Percentiles rank a stretch among this genome's conserved stretches.
Conservation (phyloP, 2,888 invertebrate genomes). For the Watsonalla cultraria region DNA sequence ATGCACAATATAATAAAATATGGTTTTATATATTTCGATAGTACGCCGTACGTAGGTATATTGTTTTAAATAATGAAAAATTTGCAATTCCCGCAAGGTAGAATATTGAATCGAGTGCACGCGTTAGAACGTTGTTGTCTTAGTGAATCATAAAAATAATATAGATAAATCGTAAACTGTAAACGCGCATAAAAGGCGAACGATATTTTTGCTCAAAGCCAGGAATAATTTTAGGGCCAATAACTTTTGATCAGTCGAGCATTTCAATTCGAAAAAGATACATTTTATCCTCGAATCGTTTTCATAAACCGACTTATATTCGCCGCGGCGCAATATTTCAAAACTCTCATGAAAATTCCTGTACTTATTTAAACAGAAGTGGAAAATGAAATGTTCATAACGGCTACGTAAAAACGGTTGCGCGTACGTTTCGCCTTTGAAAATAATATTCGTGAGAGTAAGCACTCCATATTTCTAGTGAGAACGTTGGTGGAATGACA, state of each 20-base stretch:
- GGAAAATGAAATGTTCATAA: slow-evolving; percentile 20
- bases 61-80: neutral
- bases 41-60: neutral
- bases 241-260: slow-evolving; percentile 35
- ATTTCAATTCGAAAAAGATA: slow-evolving; percentile 18
- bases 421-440: slow-evolving; percentile 23
- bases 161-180: slow-evolving; percentile 30
- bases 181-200: slow-evolving; percentile 28
- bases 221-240: slow-evolving; percentile 32
- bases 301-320: slow-evolving; percentile 20
- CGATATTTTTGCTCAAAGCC: slow-evolving; percentile 29
- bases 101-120: slow-evolving; percentile 28
- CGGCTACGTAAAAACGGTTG: slow-evolving; percentile 18
- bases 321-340: slow-evolving; percentile 18
- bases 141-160: slow-evolving; percentile 25
- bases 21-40: too few relatives aligned
- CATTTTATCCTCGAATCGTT: slow-evolving; percentile 15
- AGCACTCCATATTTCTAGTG: slow-evolving; percentile 43
- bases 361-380: slow-evolving; percentile 22
- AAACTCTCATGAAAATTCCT: slow-evolving; percentile 27
- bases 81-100: neutral
- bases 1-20: too few relatives aligned
- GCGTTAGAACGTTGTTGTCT: slow-evolving; percentile 23
- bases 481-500: slow-evolving; percentile 45
- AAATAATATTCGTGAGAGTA: slow-evolving; percentile 38